Percentiles rank a stretch among this genome's conserved stretches.
These are phyloP conservation scores for Zaprionus vittiger DNA, from an alignment of 1,140 invertebrate genomes.

Conservation along the genomic window DNA sequence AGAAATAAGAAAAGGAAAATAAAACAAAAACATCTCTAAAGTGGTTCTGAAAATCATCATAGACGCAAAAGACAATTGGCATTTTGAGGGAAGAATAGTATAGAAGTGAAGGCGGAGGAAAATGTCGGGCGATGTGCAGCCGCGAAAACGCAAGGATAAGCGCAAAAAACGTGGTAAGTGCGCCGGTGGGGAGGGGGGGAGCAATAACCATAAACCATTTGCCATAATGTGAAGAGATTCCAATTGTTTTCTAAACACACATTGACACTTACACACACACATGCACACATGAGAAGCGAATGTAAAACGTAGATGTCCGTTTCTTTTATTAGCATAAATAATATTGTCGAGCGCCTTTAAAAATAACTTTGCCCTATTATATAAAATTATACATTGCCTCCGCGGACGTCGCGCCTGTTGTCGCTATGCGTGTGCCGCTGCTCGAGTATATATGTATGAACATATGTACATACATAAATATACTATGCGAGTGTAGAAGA, in stretches of 20 bases:
- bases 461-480: constrained; percentile 21
- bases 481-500: constrained; percentile 15
- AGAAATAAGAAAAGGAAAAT: neutral
- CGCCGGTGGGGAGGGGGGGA: neutral
- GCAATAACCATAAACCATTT: neutral
- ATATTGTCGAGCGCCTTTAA: constrained; percentile 82
- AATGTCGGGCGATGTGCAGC: constrained; percentile 90
- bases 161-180: constrained; percentile 88
- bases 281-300: neutral
- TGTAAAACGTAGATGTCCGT: constrained; percentile 51
- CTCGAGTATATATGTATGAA: constrained; percentile 13
- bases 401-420: constrained; percentile 44
- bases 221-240: neutral
- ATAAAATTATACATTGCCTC: constrained; percentile 81
- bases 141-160: constrained; percentile 89
- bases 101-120: constrained; percentile 23
- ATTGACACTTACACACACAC: neutral
- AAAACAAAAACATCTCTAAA: constrained; percentile 28
- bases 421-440: constrained; percentile 75
- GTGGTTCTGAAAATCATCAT: constrained; percentile 25
- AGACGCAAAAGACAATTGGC: constrained; percentile 37
- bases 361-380: constrained; percentile 83
- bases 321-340: constrained; percentile 81
- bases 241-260: constrained; percentile 17
- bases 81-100: constrained; percentile 27